phyloP scores from a whole-genome alignment of 2,888 invertebrate genomes.

The Mimumesa dahlbomi region DNA sequence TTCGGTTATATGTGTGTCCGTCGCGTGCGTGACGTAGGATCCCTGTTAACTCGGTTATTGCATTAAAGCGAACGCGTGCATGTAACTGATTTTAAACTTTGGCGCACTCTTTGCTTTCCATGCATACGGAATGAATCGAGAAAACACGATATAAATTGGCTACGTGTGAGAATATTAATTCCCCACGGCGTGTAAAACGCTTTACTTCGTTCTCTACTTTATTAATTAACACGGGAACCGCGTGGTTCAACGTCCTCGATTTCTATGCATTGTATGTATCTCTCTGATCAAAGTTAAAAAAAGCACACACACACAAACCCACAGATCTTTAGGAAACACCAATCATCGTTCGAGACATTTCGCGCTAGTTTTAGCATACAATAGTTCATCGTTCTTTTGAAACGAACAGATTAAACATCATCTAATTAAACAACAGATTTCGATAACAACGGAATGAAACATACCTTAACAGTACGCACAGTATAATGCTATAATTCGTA shows the following conservation, averaged over 20 bases:
- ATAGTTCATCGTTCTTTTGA: too few species aligned
- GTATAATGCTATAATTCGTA: too few species aligned
- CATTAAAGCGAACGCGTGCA: slow-evolving; percentile 37
- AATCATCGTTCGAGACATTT: too few species aligned
- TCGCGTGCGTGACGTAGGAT: slow-evolving; percentile 27
- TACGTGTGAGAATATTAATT: slow-evolving; percentile 39
- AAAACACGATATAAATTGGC: slow-evolving; percentile 48
- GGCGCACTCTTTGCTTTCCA: slow-evolving; percentile 36
- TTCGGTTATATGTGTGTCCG: slow-evolving; percentile 11
- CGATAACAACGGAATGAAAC: too few species aligned
- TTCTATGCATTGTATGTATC: too few species aligned
- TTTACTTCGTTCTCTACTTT: not conserved
- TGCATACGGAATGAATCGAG: slow-evolving; percentile 41
- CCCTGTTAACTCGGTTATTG: slow-evolving; percentile 44
- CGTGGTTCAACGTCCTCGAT: slow-evolving; percentile 1
- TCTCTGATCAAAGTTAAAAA: too few species aligned
- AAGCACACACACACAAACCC: too few species aligned
- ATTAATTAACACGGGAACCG: slow-evolving; percentile 33
- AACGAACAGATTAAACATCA: too few species aligned
- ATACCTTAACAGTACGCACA: too few species aligned
- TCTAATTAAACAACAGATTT: too few species aligned
- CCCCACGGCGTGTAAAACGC: slow-evolving; percentile 2
- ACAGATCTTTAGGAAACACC: too few species aligned
- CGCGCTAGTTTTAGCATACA: too few species aligned
- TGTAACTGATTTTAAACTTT: slow-evolving; percentile 29